phyloP scores from a whole-genome alignment of 2,113 vertebrate genomes.

The Malurus elegans region DNA sequence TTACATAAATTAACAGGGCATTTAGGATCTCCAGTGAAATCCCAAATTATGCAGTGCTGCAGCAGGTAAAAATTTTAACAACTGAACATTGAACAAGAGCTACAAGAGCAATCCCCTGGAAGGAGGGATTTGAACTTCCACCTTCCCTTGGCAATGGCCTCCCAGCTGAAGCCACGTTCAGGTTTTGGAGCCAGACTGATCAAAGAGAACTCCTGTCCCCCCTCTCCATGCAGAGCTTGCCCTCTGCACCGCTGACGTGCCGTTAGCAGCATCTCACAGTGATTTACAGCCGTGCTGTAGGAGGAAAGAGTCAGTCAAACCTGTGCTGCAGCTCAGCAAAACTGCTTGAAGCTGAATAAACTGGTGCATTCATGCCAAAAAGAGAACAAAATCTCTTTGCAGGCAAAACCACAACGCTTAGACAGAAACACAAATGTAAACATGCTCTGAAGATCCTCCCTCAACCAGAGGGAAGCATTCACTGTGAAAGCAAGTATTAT shows the following conservation, averaged over 20 bases:
- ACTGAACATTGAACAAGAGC: neutral
- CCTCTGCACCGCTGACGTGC: neutral
- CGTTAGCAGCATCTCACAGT: neutral
- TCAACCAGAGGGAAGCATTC: neutral
- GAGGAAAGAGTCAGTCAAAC: slow-evolving; percentile 35
- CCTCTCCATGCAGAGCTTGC: neutral
- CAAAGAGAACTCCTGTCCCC: neutral
- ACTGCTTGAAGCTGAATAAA: slow-evolving; percentile 19
- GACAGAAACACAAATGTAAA: neutral
- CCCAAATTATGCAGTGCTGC: neutral
- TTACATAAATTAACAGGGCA: slow-evolving; percentile 25
- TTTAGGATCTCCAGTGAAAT: neutral
- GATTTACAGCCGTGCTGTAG: slow-evolving; percentile 32
- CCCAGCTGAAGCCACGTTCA: neutral
- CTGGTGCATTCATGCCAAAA: neutral
- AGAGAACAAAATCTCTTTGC: neutral
- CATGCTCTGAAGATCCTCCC: neutral
- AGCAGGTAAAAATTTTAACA: neutral
- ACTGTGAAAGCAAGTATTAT: neutral
- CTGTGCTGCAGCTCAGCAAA: slow-evolving; percentile 33
- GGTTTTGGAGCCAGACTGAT: neutral
- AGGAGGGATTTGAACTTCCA: neutral
- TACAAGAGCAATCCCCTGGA: neutral
- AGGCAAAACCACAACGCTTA: neutral
- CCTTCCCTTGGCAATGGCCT: neutral